These are phyloP conservation scores for Hystrix cristata DNA, from an alignment of 2,113 vertebrate genomes.

Conservation along the genomic window DNA sequence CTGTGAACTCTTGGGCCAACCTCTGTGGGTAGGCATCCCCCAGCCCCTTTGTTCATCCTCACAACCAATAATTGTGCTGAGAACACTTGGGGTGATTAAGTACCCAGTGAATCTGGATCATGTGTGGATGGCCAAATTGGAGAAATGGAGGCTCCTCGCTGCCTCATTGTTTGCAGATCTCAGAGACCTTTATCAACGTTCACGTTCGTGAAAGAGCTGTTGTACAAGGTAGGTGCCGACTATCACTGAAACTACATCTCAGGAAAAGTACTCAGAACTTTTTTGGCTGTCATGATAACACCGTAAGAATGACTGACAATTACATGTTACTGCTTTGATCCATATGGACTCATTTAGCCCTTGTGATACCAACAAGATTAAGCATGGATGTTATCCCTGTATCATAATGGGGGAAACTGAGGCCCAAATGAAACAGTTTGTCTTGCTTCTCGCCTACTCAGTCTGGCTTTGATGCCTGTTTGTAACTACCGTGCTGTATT, in stretches of 20 bases:
- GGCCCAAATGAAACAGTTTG: background rate
- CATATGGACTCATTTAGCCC: background rate
- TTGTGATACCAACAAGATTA: background rate
- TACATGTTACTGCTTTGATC: conserved; percentile 1
- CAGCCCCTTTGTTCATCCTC: background rate
- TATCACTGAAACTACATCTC: background rate
- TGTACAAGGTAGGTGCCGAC: background rate
- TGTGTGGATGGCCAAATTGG: background rate
- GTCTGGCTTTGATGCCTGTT: background rate
- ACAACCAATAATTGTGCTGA: background rate
- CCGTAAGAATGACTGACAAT: background rate
- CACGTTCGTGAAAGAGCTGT: background rate
- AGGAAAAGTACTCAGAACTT: background rate
- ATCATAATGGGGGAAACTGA: background rate
- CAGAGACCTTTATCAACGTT: background rate
- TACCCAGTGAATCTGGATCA: background rate
- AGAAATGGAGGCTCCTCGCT: background rate
- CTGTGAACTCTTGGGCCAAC: background rate
- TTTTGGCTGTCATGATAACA: background rate
- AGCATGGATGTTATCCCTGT: background rate
- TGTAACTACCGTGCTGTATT: background rate
- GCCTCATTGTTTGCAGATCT: background rate
- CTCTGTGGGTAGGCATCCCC: background rate
- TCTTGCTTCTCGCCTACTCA: background rate
- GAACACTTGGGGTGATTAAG: conserved; percentile 2